Conservation (phyloP, 23 tunicate species). For the Oikopleura albicans region DNA sequence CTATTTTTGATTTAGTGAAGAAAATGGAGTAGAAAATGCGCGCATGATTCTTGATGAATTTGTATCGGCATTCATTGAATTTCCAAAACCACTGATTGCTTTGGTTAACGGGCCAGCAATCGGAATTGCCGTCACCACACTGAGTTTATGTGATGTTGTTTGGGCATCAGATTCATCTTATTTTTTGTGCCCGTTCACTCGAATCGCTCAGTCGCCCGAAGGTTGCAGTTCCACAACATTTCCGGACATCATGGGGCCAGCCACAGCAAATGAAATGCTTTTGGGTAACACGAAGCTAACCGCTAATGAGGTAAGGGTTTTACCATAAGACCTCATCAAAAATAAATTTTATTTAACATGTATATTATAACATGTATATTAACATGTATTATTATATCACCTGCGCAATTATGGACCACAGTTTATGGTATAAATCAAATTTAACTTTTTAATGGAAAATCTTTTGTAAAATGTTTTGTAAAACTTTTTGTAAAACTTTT, state of each 20-base stretch:
- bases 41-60: neutral
- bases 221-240: constrained; percentile 78
- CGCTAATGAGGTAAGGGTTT: constrained; percentile 47
- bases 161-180: constrained; percentile 39
- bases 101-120: constrained; percentile 93
- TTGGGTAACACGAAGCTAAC: constrained; percentile 36
- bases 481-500: too few species aligned
- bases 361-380: too few species aligned
- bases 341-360: too few species aligned
- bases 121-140: constrained; percentile 66
- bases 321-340: too few species aligned
- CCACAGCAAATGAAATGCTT: constrained; percentile 75
- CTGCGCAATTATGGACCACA: too few species aligned
- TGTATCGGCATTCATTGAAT: constrained; percentile 58
- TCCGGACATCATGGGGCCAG: constrained; percentile 85
- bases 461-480: too few species aligned
- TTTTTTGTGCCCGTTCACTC: constrained; percentile 62
- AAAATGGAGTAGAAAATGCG: neutral
- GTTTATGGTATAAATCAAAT: too few species aligned
- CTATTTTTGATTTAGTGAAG: neutral
- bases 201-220: constrained; percentile 78
- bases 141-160: constrained; percentile 71
- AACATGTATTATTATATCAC: too few species aligned
- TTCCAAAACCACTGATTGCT: constrained; percentile 80
- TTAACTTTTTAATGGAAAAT: too few species aligned